Evolutionary conservation across 1,140 invertebrate species (phyloP), one percentile per base, ranked within the genome.

Genomic region (Maniola jurtina): DNA sequence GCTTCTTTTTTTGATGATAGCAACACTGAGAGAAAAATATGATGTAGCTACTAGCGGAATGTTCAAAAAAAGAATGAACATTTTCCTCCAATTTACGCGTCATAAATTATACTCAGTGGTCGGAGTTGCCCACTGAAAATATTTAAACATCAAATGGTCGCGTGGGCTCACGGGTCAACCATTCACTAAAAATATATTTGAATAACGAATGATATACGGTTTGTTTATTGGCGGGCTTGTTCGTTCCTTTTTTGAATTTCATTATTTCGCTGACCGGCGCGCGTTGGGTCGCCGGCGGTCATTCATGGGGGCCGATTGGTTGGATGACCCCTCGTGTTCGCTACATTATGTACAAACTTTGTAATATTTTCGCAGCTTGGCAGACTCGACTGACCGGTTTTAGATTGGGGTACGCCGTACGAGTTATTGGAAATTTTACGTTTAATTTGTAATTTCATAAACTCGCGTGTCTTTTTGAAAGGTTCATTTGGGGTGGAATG

Each of bases 181-280:
- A 83, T 90, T 88, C 83, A 79, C 77, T 71, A 79, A 81, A 77
- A 84, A 81, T 78, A 77, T 88, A 88, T 90, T 90, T 90, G 85
- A 88, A 88, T 86, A 88, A 80, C 67, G 84, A 89, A 90, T 90
- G 88, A 90, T 89, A 84, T 90, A 90, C 85, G 86, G 82, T 88
- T 89, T 90, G 88, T 90, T 90, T 90, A 90, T 90, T 89, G 83
- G 88, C 83, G 84, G 81, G 86, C 80, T 78, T 78, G 77, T 79
- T 68, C 78, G 79, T 83, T 84, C 77, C 76, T 86, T 81, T 79
- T 84, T 88, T 82, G 77, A 89, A 85, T 83, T 79, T 72, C 79
- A 86, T 88, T 89, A 88, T 80, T 68, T 36, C 66, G 74, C 66
- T 84, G 87, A 84, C 79, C 84, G 79, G 73, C 83, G 82, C 79